These are phyloP conservation scores for Microtus ochrogaster DNA, from an alignment of 2,113 vertebrate species.

Conservation along the genomic window DNA sequence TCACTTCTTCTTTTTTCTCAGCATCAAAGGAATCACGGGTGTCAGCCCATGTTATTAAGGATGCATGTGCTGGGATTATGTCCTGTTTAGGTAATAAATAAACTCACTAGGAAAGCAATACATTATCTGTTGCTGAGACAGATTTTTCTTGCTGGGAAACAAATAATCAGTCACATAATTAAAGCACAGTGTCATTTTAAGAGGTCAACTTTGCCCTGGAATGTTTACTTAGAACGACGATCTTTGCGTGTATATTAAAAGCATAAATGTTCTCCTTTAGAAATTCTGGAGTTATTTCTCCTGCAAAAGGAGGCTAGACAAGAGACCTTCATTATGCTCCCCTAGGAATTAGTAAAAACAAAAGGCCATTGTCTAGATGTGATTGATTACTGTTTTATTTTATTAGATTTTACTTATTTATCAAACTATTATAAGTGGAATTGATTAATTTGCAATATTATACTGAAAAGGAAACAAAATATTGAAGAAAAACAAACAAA, in stretches of 20 bases:
- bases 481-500: conserved; percentile 8
- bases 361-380: not conserved
- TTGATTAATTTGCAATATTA: not conserved
- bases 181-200: not conserved
- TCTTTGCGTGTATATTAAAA: conserved; percentile 1
- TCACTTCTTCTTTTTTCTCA: not conserved
- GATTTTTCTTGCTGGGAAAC: not conserved
- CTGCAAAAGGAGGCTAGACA: not conserved
- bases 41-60: not conserved
- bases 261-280: not conserved
- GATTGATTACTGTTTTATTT: not conserved
- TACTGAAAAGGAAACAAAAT: not conserved
- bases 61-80: not conserved
- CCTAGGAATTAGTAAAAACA: not conserved
- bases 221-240: conserved; percentile 20
- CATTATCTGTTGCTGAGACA: conserved; percentile 15
- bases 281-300: not conserved
- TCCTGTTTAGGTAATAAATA: not conserved
- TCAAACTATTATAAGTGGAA: not conserved
- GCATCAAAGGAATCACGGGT: not conserved
- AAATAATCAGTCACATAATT: not conserved
- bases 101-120: not conserved
- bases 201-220: not conserved
- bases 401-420: not conserved
- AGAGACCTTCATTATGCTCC: not conserved